Conservation (phyloP, 2,113 vertebrate genomes). For the Euleptes europaea region DNA sequence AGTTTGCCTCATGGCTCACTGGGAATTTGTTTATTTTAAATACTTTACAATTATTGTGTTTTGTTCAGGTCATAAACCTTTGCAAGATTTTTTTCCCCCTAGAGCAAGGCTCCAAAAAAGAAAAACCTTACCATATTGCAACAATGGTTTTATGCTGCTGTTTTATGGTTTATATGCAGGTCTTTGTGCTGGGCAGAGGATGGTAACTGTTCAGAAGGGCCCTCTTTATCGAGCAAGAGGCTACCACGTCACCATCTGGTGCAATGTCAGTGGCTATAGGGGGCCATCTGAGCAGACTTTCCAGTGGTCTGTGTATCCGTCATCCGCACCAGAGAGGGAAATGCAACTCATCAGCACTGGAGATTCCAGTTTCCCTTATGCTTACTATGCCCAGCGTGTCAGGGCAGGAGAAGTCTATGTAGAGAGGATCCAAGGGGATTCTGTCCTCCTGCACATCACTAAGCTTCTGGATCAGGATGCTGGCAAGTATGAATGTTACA, state of each 20-base stretch:
- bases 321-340: slow-evolving; percentile 78
- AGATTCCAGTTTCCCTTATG: slow-evolving; percentile 87
- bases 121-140: accelerated
- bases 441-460: slow-evolving; percentile 85
- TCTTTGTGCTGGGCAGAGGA: slow-evolving; percentile 59
- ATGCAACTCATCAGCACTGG: slow-evolving; percentile 91
- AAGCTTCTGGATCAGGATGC: slow-evolving; percentile 74
- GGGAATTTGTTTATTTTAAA: not conserved
- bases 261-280: slow-evolving; percentile 79
- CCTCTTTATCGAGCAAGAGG: slow-evolving; percentile 80
- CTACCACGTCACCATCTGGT: slow-evolving; percentile 78
- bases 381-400: slow-evolving; percentile 84
- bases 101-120: accelerated
- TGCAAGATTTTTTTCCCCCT: too few relatives aligned
- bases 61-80: not conserved
- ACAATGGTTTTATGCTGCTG: accelerated
- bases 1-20: not conserved
- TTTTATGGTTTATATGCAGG: slow-evolving; percentile 58
- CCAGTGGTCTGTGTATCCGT: slow-evolving; percentile 91
- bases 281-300: slow-evolving; percentile 71
- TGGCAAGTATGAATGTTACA: slow-evolving; percentile 85
- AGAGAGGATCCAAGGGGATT: slow-evolving; percentile 83
- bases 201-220: slow-evolving; percentile 75
- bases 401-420: slow-evolving; percentile 84
- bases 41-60: not conserved